Base-by-base conservation (phyloP, 2,113 vertebrate genomes). In the Rhodinocichla rosea region DNA sequence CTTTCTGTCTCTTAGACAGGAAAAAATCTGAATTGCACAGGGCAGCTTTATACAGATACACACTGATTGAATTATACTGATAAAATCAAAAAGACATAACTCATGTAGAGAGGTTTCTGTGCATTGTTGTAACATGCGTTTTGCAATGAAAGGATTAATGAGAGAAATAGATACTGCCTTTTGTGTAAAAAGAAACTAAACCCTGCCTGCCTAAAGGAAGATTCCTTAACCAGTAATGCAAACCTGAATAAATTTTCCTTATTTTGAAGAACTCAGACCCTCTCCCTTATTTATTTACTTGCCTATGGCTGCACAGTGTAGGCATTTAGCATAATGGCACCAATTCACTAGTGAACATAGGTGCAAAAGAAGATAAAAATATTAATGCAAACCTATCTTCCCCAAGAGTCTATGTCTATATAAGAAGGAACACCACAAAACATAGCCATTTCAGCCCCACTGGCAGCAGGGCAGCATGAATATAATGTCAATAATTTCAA, bases 401-500 rank as follows among this genome's bases (percentile, higher is more conserved):
- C 47, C 62, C 0, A 0, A 65, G 69, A 53, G 52, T 39, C 81
- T 42, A 10, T 19, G 47, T 76, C 83, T 92, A 55, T 44, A 52
- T 4, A 47, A 87, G 60, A 14, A 82, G 22, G 20, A 87, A 57
- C 8, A n/a, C 39, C 63, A 44, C n/a, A 91, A 89, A 90, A 92
- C 49, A 63, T 2, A 80, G 59, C 8, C n/a, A 40, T 37, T 90
- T 83, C 28, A 56, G 60, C 49, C 49, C 50, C 55, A 70, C 55
- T 91, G 67, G 89, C 76, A 97, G 87, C 56, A 90, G 59, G 62
- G 77, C n/a, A 56, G 19, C 50, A 74, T 39, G 90, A 94, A 85
- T 35, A 86, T 76, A 87, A 90, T 95, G 93, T 92, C 80, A 92
- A 90, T 88, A 94, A 86, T 90, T 89, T 93, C 45, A 30, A 89